A percentile compares a stretch with the other conserved stretches of the same genome.
These are phyloP conservation scores for Ciconia maguari DNA, from an alignment of 2,113 vertebrate genomes.

Conservation along the genomic window DNA sequence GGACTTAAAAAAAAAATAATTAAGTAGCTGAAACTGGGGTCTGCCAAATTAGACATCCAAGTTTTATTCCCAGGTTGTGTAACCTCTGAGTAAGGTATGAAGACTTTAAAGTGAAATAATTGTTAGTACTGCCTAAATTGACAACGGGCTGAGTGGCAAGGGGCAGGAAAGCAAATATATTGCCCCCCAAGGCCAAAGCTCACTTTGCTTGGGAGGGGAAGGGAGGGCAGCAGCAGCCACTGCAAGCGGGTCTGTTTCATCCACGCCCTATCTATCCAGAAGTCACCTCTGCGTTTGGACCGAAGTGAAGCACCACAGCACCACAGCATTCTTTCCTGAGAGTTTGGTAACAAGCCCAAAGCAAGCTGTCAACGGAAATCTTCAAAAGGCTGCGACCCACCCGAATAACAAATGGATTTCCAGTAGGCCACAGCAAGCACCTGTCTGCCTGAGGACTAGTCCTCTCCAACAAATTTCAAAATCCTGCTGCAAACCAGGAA, in stretches of 20 bases:
- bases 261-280: background rate
- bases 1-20: background rate
- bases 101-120: background rate
- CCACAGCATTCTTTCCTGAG: background rate
- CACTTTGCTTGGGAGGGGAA: background rate
- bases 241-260: background rate
- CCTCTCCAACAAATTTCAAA: background rate
- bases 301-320: background rate
- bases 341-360: background rate
- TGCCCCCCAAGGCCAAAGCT: background rate
- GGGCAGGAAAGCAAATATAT: background rate
- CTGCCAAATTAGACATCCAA: background rate
- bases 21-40: background rate
- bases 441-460: background rate
- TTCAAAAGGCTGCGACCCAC: background rate
- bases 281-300: background rate
- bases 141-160: background rate
- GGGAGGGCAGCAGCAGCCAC: background rate
- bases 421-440: background rate
- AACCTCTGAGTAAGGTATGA: background rate
- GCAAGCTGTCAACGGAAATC: background rate
- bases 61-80: background rate
- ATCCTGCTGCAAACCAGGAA: background rate
- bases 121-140: background rate
- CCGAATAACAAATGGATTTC: background rate